Conservation (phyloP, 2,888 invertebrate species). For the Campoletis raptor region DNA sequence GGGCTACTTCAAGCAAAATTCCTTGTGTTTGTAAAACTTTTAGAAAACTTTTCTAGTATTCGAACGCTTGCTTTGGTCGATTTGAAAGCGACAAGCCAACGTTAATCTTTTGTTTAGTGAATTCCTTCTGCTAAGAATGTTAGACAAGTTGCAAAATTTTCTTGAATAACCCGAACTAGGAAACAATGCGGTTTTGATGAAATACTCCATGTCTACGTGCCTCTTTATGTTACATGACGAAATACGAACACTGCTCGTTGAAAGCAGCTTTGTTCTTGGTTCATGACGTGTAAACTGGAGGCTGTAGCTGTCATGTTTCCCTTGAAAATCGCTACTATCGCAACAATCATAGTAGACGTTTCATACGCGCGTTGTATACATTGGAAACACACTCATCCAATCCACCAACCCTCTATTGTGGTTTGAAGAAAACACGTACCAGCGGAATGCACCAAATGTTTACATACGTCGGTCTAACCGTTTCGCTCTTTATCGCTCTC, state of each 20-base stretch:
- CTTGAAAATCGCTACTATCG: slow-evolving; percentile 21
- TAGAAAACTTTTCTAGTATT: background rate
- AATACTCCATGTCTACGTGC: background rate
- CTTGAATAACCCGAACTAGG: background rate
- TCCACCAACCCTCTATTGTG: slow-evolving; percentile 13
- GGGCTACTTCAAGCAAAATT: slow-evolving; percentile 7
- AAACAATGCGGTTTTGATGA: background rate
- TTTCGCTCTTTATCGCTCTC: background rate
- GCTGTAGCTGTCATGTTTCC: slow-evolving; percentile 47
- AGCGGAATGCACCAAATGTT: background rate
- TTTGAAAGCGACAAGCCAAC: background rate
- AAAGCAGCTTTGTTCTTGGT: slow-evolving; percentile 51
- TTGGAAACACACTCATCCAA: slow-evolving; percentile 8
- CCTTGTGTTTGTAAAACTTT: background rate
- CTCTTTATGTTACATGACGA: slow-evolving; percentile 5
- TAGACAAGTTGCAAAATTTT: background rate
- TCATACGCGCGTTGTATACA: slow-evolving; percentile 7
- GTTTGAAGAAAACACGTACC: slow-evolving; percentile 4
- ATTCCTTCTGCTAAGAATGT: background rate
- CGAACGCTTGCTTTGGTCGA: background rate
- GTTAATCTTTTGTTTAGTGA: background rate
- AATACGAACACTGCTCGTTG: slow-evolving; percentile 22
- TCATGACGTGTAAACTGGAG: slow-evolving; percentile 58
- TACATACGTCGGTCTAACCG: background rate
- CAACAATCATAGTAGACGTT: slow-evolving; percentile 13